A percentile compares a stretch with the other conserved stretches of the same genome.
phyloP scores from a whole-genome alignment of 2,888 invertebrate genomes.

The Dioctria linearis region DNA sequence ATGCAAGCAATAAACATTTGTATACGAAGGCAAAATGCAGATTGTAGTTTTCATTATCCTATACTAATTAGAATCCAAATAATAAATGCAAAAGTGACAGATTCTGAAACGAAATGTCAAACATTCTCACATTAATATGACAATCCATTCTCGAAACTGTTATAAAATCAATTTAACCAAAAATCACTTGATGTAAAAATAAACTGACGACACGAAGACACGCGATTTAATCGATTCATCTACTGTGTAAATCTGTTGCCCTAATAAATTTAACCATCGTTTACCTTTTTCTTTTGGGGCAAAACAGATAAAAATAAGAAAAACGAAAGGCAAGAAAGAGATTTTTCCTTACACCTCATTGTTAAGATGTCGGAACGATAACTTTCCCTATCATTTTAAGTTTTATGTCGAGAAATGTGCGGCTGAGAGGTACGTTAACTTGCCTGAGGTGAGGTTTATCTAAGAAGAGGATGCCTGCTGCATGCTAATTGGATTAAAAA shows the following conservation, averaged over 20 bases:
- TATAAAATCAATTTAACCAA: slow-evolving; percentile 5
- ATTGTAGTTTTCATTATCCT: too few species aligned
- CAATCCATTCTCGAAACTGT: too few species aligned
- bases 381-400: slow-evolving; percentile 32
- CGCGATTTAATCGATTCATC: slow-evolving; percentile 38
- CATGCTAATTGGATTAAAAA: slow-evolving; percentile 27
- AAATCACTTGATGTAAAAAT: slow-evolving; percentile 2
- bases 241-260: slow-evolving; percentile 21
- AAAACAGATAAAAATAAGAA: slow-evolving; percentile 13
- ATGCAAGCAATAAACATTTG: too few species aligned
- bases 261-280: slow-evolving; percentile 4
- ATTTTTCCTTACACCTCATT: slow-evolving; percentile 6
- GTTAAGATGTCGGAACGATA: slow-evolving; percentile 31
- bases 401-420: slow-evolving; percentile 5
- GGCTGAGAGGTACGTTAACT: slow-evolving; percentile 21
- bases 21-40: too few species aligned
- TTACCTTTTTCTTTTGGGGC: not conserved
- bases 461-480: slow-evolving; percentile 19
- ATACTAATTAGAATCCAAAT: too few species aligned
- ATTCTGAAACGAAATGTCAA: too few species aligned
- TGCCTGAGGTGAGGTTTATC: not conserved
- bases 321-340: not conserved
- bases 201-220: slow-evolving; percentile 14
- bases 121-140: too few species aligned
- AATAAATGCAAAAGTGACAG: too few species aligned